Evolutionary conservation across 2,888 invertebrate species (phyloP).

Genomic region (Temnothorax rugatulus): DNA sequence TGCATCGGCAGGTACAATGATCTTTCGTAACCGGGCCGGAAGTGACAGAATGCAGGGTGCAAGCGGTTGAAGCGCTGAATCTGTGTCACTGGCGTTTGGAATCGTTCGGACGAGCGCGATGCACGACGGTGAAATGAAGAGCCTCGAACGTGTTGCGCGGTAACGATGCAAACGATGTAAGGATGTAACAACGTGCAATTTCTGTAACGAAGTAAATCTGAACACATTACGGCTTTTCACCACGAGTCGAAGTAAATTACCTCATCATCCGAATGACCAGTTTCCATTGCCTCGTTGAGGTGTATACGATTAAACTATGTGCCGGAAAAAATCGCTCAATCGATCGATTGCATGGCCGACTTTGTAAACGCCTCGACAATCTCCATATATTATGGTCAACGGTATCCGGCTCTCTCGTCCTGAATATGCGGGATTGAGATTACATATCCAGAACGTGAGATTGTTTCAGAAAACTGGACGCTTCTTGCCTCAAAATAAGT

Average conservation of each 20-base stretch:
- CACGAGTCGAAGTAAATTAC: slow-evolving; percentile 23
- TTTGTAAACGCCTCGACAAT: slow-evolving; percentile 52
- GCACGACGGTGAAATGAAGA: slow-evolving; percentile 13
- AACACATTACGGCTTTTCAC: slow-evolving; percentile 36
- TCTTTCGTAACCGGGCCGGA: slow-evolving; percentile 74
- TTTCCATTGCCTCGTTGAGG: slow-evolving; percentile 48
- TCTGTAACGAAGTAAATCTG: slow-evolving; percentile 37
- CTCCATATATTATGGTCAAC: slow-evolving; percentile 55
- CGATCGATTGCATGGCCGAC: slow-evolving; percentile 50
- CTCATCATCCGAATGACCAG: slow-evolving; percentile 32
- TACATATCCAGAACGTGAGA: slow-evolving; percentile 62
- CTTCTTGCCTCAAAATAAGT: slow-evolving; percentile 2
- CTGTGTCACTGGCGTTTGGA: slow-evolving; percentile 53
- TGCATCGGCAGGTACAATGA: slow-evolving; percentile 69
- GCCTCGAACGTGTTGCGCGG: not conserved
- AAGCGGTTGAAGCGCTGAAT: slow-evolving; percentile 49
- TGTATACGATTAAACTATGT: slow-evolving; percentile 23
- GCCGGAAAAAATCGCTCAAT: slow-evolving; percentile 45
- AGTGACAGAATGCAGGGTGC: slow-evolving; percentile 67
- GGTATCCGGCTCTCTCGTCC: slow-evolving; percentile 57
- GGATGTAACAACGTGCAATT: slow-evolving; percentile 32
- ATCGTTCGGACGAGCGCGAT: not conserved
- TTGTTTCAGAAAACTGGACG: slow-evolving; percentile 12
- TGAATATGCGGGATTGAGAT: slow-evolving; percentile 44
- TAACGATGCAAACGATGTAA: not conserved